phyloP scores from a whole-genome alignment of 2,888 invertebrate genomes.

The Lasioglossum vierecki region DNA sequence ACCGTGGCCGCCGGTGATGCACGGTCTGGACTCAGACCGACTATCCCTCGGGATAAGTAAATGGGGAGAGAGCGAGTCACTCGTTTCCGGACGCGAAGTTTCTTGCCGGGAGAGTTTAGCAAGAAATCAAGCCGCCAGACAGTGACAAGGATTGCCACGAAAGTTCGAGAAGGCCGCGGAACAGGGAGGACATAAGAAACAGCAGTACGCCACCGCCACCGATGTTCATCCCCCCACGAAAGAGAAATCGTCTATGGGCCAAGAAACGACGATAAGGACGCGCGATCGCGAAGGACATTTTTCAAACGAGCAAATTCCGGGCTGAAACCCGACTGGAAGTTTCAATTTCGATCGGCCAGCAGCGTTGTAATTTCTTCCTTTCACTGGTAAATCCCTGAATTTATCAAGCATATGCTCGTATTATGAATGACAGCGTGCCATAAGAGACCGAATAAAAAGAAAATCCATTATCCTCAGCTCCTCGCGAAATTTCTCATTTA shows the following conservation, averaged over 20 bases:
- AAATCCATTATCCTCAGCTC: not conserved
- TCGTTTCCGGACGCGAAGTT: conserved; percentile 69
- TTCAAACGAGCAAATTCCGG: conserved; percentile 26
- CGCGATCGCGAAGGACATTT: conserved; percentile 57
- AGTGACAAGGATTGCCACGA: conserved; percentile 68
- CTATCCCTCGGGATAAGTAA: conserved; percentile 68
- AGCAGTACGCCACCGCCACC: conserved; percentile 46
- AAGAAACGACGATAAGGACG: conserved; percentile 40
- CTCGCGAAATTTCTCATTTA: conserved; percentile 22
- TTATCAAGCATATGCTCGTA: not conserved
- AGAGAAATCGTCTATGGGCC: conserved; percentile 59
- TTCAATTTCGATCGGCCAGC: conserved; percentile 25
- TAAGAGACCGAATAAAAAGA: not conserved
- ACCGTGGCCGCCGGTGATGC: conserved; percentile 54
- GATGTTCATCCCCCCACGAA: conserved; percentile 49
- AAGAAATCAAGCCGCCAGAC: conserved; percentile 76
- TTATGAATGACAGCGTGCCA: not conserved
- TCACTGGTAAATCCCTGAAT: not conserved
- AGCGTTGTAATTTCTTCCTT: not conserved
- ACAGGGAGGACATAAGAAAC: conserved; percentile 55
- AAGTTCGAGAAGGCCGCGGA: conserved; percentile 14
- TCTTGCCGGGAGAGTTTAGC: conserved; percentile 72
- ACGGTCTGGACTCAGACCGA: conserved; percentile 32
- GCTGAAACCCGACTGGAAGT: conserved; percentile 1
- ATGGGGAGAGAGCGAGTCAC: conserved; percentile 66